Base-by-base conservation (phyloP, 1,140 invertebrate genomes). In the Brachionus plicatilis region DNA sequence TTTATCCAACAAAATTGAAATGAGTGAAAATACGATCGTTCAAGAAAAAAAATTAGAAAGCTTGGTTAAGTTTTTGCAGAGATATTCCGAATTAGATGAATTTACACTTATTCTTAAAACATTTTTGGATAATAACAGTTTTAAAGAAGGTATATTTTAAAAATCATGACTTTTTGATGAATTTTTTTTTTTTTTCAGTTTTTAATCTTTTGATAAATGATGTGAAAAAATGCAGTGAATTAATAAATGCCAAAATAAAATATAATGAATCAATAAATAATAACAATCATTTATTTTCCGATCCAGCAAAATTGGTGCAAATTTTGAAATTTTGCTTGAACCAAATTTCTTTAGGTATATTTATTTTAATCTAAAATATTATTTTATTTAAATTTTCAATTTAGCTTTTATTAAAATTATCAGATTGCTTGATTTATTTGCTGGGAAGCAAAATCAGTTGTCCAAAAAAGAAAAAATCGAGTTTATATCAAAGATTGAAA, bases 231-330 rank as follows among this genome's bases (percentile, higher is more conserved):
- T 82, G 50, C 24, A 20, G 14, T n/a, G 79, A 82, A 65, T 24
- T 7, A 12, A 41, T 82, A 60, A 82, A 82, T 56, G 37, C 20
- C 2, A 43, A 17, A 60, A 29, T 82, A 14, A 82, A 82, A 24
- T 33, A 47, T n/a, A 43, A 68, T 37, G 33, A 68, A 6, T 65
- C 53, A 24, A n/a, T 17, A 12, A n/a, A 11, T 4, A 11, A 6
- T 1, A 11, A 20, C 6, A 72, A 43, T 72, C 56, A 60, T 20
- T 14, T 82, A 20, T 65, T 82, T 47, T 65, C 53, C 11, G 29
- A 82, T 66, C 79, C 79, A 47, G n/a, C 79, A 14, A 82, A 82
- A 82, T 45, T 82, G 17, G 56, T 45, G 5, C 53, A 60, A 68
- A 47, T 14, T 12, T 43, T 65, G 5, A 82, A 68, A 37, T 24